Evolutionary conservation across 2,113 vertebrate genomes (phyloP), one percentile per base, ranked within the genome.

Genomic region (Irena cyanogastra): DNA sequence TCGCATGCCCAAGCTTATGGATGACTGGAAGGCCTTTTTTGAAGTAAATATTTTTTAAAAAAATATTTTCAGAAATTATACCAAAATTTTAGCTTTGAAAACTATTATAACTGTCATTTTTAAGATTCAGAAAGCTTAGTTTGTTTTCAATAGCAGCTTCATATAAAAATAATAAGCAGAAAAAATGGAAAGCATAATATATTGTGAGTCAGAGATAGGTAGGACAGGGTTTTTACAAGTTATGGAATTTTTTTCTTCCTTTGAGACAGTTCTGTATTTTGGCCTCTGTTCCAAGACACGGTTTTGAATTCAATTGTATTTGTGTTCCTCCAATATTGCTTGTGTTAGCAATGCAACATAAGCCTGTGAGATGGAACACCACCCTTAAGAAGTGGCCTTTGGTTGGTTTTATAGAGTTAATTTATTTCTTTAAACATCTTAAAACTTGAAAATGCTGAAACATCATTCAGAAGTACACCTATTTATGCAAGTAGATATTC

Each of bases 1-100:
- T 77, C 89, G 3, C 13, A 60, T 83, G 31, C 95, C 97, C 39
- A 8, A 90, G 11, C 49, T 80, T 50, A 98, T 98, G 97, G 90
- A 90, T 41, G 61, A 81, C 18, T 98, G 98, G 98, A 98, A 85
- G 21, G 11, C 45, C 5, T 98, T 97, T 88, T 98, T 98, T 95
- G 76, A 98, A 97, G 98, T 98, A 96, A 87, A 33, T 18, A 24
- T 21, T 37, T 75, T 35, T 27, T 8, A 1, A 1, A 8, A 39
- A 63, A 21, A 33, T 35, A 66, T 61, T 64, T 10, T 66, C 42
- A 49, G 37, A 83, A 56, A 61, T n/a, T 0, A 44, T 42, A 45
- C 4, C 28, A 26, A 37, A 82, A 65, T 53, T 42, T 68, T 71
- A 31, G 4, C 8, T 78, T 82, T 42, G 4, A 76, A 75, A 93